Evolutionary conservation across 2,888 invertebrate species (phyloP), one percentile per base, ranked within the genome.

Genomic region (Argyresthia albistria): DNA sequence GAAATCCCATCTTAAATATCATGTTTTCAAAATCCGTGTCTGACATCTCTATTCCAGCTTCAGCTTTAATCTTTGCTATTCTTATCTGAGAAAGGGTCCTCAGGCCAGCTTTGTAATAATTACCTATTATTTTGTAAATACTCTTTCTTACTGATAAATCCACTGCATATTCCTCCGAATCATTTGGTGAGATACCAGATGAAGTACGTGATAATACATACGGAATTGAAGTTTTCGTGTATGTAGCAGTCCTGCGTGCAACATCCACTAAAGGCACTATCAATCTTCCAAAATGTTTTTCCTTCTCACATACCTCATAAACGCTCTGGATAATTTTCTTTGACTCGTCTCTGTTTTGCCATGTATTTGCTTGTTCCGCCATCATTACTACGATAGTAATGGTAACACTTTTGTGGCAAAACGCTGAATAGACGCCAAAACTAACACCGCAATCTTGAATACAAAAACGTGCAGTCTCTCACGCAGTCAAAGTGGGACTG

Each of bases 231-330:
- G 25, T 25, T 25, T 6, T 25, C 25, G 25, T 25, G 25, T 25
- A 25, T 4, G 25, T 25, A 4, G 25, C 25, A 25, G 25, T 25
- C 25, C 25, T 25, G 3, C 25, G 25, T 2, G 25, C 25, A 25
- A 25, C 25, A 25, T 25, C 25, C 25, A 4, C 25, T 25, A 25
- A 25, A 25, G 25, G 25, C 25, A 25, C 25, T 25, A 25, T 25
- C 25, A 25, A 6, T 25, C 25, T 25, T 25, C 25, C 3, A 25
- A 25, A 25, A 25, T 56, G 15, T 15, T 45, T 60, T 54, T 74
- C 73, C 39, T 58, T 55, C 56, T 64, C 59, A 56, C 70, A 73
- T 55, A 56, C 65, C 39, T 64, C 54, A n/a, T 63, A 48, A 12
- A 68, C 55, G 47, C 55, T 64, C 15, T 50, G 56, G 36, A 66